A percentile compares a stretch with the other conserved stretches of the same genome.
Conservation (phyloP, 1,140 invertebrate species). For the Pachypsylla venusta region DNA sequence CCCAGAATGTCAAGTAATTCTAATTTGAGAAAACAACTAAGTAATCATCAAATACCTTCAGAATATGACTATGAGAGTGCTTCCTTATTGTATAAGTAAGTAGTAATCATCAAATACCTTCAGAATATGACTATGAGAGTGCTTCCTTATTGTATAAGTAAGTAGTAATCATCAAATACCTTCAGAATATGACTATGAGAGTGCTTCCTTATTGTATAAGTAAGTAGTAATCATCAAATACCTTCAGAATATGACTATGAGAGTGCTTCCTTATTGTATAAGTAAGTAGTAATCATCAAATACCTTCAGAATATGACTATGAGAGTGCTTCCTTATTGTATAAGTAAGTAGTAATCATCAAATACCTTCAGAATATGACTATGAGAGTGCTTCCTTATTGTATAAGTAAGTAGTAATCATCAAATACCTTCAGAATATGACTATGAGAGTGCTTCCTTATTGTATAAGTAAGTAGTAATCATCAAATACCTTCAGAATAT, state of each 20-base stretch:
- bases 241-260: conserved; percentile 13
- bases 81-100: conserved; percentile 12
- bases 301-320: conserved; percentile 15
- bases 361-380: conserved; percentile 15
- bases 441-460: conserved; percentile 15
- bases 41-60: background rate
- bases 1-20: background rate
- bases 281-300: conserved; percentile 8
- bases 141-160: conserved; percentile 13
- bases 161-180: background rate
- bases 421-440: conserved; percentile 14
- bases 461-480: conserved; percentile 12
- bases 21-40: background rate
- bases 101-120: background rate
- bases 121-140: conserved; percentile 14
- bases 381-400: conserved; percentile 14
- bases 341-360: conserved; percentile 11
- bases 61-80: conserved; percentile 14
- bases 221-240: background rate
- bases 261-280: conserved; percentile 13
- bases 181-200: conserved; percentile 14
- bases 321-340: conserved; percentile 15
- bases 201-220: conserved; percentile 12
- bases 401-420: conserved; percentile 12
- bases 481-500: conserved; percentile 14